These are phyloP conservation scores for Elanoides forficatus DNA, from an alignment of 2,113 vertebrate species.

Conservation along the genomic window DNA sequence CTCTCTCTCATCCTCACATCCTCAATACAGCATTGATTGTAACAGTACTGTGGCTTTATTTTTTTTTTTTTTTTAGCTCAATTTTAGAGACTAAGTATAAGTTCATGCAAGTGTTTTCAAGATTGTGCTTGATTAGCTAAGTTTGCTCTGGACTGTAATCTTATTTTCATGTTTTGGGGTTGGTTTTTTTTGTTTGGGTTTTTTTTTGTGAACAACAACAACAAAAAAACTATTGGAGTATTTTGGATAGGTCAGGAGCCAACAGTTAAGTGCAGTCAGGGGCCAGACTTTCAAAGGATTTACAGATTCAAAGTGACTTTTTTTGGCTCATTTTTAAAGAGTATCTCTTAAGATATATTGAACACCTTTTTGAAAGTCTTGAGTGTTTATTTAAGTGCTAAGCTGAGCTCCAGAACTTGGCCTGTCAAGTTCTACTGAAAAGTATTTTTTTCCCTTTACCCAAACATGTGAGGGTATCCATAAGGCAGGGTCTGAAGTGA, in stretches of 20 bases:
- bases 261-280: neutral
- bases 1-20: neutral
- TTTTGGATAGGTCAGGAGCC: neutral
- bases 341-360: neutral
- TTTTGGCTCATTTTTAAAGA: neutral
- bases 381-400: neutral
- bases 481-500: neutral
- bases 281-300: neutral
- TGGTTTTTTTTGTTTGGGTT: fast-evolving
- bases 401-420: neutral
- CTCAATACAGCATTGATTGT: neutral
- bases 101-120: neutral
- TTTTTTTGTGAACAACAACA: neutral
- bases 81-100: neutral
- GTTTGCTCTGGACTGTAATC: neutral
- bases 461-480: fast-evolving
- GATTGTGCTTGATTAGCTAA: neutral
- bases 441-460: neutral
- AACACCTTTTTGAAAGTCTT: neutral
- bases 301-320: neutral
- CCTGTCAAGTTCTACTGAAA: neutral
- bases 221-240: neutral
- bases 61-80: neutral
- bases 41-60: neutral
- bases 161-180: neutral